Percentiles rank a stretch among this genome's conserved stretches.
Conservation (phyloP, 2,888 invertebrate species). For the Brachyopa scutellaris region DNA sequence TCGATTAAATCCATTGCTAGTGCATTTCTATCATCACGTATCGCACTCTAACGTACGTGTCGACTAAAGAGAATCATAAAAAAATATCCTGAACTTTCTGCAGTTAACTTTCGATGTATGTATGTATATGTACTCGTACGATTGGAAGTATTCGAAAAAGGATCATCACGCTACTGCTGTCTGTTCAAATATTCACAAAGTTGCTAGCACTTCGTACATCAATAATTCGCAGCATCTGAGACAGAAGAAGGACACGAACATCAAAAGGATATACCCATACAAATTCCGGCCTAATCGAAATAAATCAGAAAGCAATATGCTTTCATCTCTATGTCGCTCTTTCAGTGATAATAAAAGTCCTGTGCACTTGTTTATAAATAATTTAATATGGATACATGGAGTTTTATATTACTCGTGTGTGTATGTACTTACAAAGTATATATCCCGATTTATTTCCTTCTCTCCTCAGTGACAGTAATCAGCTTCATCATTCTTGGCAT, state of each 20-base stretch:
- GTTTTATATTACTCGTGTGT: neutral
- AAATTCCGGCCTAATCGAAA: slow-evolving; percentile 58
- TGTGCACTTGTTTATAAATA: slow-evolving; percentile 18
- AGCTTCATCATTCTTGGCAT: slow-evolving; percentile 54
- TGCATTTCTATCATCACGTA: slow-evolving; percentile 53
- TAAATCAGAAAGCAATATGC: slow-evolving; percentile 44
- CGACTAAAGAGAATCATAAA: slow-evolving; percentile 32
- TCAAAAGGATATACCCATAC: slow-evolving; percentile 15
- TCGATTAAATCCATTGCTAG: slow-evolving; percentile 48
- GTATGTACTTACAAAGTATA: slow-evolving; percentile 2
- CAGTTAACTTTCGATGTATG: slow-evolving; percentile 23
- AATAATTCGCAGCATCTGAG: slow-evolving; percentile 27
- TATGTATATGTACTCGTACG: too few species aligned
- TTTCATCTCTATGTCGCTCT: slow-evolving; percentile 8
- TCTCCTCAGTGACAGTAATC: slow-evolving; percentile 18
- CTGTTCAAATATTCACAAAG: slow-evolving; percentile 51
- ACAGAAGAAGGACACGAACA: neutral
- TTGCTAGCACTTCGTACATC: slow-evolving; percentile 23
- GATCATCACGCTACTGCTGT: neutral
- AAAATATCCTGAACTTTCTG: slow-evolving; percentile 46
- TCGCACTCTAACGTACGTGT: slow-evolving; percentile 39
- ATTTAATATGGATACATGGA: slow-evolving; percentile 1
- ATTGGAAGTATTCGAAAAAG: too few species aligned
- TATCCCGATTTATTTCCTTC: slow-evolving; percentile 42
- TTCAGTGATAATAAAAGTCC: slow-evolving; percentile 18